phyloP scores from a whole-genome alignment of 2,888 invertebrate species.

The Amblyjoppa proteus region DNA sequence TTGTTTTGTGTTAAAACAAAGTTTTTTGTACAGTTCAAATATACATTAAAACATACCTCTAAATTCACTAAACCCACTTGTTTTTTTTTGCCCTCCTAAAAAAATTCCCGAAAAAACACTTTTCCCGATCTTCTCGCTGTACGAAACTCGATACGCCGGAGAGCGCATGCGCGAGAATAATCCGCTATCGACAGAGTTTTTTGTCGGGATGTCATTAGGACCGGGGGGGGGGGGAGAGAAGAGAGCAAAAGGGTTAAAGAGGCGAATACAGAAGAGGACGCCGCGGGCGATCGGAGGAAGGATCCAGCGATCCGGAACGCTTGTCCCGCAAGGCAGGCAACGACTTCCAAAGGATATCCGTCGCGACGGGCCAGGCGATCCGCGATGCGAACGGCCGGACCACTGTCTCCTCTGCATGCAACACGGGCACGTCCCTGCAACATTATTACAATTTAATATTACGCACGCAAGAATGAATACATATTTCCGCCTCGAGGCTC shows the following conservation, averaged over 20 bases:
- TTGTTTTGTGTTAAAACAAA: too few relatives aligned
- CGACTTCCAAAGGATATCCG: slow-evolving; percentile 23
- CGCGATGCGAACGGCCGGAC: slow-evolving; percentile 57
- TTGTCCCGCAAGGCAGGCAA: slow-evolving; percentile 36
- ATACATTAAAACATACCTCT: too few relatives aligned
- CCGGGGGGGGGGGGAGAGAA: not conserved
- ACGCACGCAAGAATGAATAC: not conserved
- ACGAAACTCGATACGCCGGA: slow-evolving; percentile 15
- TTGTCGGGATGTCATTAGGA: slow-evolving; percentile 49
- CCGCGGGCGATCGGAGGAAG: slow-evolving; percentile 18
- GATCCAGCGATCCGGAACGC: slow-evolving; percentile 41
- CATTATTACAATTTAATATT: slow-evolving; percentile 34
- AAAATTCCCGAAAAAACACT: too few relatives aligned
- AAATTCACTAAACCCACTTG: too few relatives aligned
- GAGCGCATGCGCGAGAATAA: not conserved
- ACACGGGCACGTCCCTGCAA: slow-evolving; percentile 3
- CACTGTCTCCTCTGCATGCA: slow-evolving; percentile 49
- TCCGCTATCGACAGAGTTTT: slow-evolving; percentile 27
- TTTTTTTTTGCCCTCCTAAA: too few relatives aligned
- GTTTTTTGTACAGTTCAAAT: too few relatives aligned
- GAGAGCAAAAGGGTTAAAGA: slow-evolving; percentile 58
- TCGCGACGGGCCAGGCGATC: slow-evolving; percentile 46
- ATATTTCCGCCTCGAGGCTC: slow-evolving; percentile 11
- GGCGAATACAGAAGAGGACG: slow-evolving; percentile 59
- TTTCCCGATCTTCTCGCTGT: not conserved